Evolutionary conservation across 2,113 vertebrate genomes (phyloP).

Genomic region (Brachyistius frenatus): DNA sequence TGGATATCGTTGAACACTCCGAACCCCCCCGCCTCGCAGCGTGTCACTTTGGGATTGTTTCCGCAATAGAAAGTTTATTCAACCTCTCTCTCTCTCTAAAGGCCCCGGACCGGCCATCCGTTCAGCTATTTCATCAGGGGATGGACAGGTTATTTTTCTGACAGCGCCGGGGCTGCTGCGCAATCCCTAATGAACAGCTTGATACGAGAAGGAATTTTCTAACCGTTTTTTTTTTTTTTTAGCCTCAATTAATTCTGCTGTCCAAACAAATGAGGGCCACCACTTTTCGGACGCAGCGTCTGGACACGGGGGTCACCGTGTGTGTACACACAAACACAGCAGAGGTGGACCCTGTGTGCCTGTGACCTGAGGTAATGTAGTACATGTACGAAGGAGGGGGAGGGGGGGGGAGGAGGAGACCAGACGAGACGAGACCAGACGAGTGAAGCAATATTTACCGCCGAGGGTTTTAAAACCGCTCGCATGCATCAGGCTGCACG

Average conservation of each 20-base stretch:
- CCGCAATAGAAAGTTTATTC: slow-evolving; percentile 95
- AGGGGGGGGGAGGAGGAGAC: too few relatives aligned
- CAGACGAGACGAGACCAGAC: background rate
- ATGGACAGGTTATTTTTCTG: slow-evolving; percentile 90
- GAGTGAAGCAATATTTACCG: background rate
- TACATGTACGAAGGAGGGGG: slow-evolving; percentile 23
- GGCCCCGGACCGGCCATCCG: slow-evolving; percentile 74
- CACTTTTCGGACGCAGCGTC: slow-evolving; percentile 83
- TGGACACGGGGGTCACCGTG: slow-evolving; percentile 87
- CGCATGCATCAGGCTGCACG: slow-evolving; percentile 4
- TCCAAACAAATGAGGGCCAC: slow-evolving; percentile 94
- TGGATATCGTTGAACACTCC: slow-evolving; percentile 92
- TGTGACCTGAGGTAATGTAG: slow-evolving; percentile 56
- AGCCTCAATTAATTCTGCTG: slow-evolving; percentile 96
- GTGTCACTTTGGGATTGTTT: slow-evolving; percentile 94
- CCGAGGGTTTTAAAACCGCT: slow-evolving; percentile 1
- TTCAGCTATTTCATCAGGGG: slow-evolving; percentile 90
- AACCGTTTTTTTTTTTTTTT: slow-evolving; percentile 89
- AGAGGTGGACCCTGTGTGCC: slow-evolving; percentile 62
- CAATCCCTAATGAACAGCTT: slow-evolving; percentile 93
- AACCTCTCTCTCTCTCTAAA: slow-evolving; percentile 89
- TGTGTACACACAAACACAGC: slow-evolving; percentile 82
- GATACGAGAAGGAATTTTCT: slow-evolving; percentile 89
- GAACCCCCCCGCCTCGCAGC: slow-evolving; percentile 84
- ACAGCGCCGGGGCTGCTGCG: slow-evolving; percentile 89